These are phyloP conservation scores for Lampris megalopsis DNA, from an alignment of 2,113 vertebrate genomes.

Conservation along the genomic window DNA sequence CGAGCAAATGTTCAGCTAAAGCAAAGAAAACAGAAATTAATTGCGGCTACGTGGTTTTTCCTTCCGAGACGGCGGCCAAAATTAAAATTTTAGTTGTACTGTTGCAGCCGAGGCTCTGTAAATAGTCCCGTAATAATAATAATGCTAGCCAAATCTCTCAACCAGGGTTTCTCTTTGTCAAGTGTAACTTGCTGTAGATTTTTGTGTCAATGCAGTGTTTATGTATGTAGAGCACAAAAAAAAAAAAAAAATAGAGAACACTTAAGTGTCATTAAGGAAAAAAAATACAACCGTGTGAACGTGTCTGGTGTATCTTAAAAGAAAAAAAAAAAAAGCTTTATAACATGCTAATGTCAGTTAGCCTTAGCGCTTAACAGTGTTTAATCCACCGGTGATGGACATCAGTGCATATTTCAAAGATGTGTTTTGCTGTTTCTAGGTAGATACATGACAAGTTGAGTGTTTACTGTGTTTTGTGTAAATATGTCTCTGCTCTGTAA, in stretches of 20 bases:
- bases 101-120: constrained; percentile 63
- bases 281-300: constrained; percentile 44
- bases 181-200: constrained; percentile 76
- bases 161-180: constrained; percentile 69
- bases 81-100: constrained; percentile 22
- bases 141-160: constrained; percentile 73
- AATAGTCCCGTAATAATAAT: constrained; percentile 66
- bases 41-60: constrained; percentile 34
- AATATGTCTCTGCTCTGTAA: constrained; percentile 49
- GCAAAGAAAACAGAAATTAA: constrained; percentile 11
- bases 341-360: constrained; percentile 69
- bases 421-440: constrained; percentile 75
- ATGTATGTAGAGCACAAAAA: constrained; percentile 73
- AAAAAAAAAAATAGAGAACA: constrained; percentile 28
- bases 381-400: constrained; percentile 68
- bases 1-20: neutral
- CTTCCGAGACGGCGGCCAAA: constrained; percentile 13
- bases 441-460: constrained; percentile 62
- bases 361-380: constrained; percentile 74
- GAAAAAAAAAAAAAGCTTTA: constrained; percentile 53
- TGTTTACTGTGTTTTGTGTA: constrained; percentile 66
- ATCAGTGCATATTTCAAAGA: constrained; percentile 65
- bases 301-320: constrained; percentile 52
- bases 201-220: constrained; percentile 76
- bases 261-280: constrained; percentile 65